Evolutionary conservation across 2,797 vertebrate genomes (phyloP), one percentile per base, ranked within the genome.

Genomic region (Bucorvus abyssinicus): DNA sequence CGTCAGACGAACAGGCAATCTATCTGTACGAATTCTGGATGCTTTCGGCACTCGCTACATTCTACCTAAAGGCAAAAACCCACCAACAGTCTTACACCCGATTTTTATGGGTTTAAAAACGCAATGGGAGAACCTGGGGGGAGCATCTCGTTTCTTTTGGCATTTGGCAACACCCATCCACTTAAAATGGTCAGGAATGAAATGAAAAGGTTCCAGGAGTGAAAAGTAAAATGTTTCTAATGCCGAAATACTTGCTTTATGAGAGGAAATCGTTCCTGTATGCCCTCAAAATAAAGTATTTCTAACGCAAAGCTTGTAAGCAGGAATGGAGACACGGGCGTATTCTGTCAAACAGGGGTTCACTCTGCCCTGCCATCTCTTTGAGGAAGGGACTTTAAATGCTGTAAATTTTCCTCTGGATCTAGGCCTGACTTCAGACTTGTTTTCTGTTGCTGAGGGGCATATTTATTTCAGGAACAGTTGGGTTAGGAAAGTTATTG

Each of bases 381-480:
- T 81, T 67, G 90, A 77, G 47, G n/a, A 90, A 85, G 44, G 52
- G 44, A 88, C 21, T 94, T 93, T 42, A 87, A 84, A 79, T 84
- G 18, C 30, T 57, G 53, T 79, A 65, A 59, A 23, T 84, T 86
- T 93, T 88, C 32, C 49, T 11, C 55, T 88, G 55, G 40, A 63
- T 82, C 63, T 85, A 27, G 30, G 34, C 60, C 45, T 64, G 64
- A 84, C 34, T 70, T 84, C 1, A 18, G 49, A 63, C 77, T 87
- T 94, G 63, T n/a, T 90, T 94, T 91, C 79, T 84, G 44, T 88
- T 88, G 63, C 76, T 82, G 73, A 84, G 50, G 80, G 73, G 32
- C 73, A 53, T 82, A 91, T 92, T 92, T 90, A 78, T 87, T 86
- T 81, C 76, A 87, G 88, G 77, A 83, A 84, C 87, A 67, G 42